Base-by-base conservation (phyloP, 2,888 invertebrate species). In the Lithophane socia region DNA sequence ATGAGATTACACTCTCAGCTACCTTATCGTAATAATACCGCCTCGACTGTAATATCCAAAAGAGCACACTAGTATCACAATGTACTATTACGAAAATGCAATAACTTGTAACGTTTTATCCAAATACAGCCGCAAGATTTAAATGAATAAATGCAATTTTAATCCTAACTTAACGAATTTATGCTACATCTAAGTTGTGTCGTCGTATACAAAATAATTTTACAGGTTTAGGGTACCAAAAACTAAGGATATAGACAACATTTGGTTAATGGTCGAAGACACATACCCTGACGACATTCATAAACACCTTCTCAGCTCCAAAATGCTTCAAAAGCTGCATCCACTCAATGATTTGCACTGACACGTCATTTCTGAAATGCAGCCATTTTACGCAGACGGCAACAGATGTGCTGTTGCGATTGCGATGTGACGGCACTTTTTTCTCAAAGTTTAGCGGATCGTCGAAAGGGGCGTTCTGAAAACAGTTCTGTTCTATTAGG, bases 371-470 rank as follows among this genome's bases (percentile, higher is more conserved):
- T 2, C 65, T 29, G 61, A 47, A 80, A 58, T 85, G 76, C 9
- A 82, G 60, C 80, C 78, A 80, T 58, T 85, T 85, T 4, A 84
- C 63, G 56, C 85, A 84, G 18, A 85, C 82, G 21, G 71, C 78
- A 37, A 84, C 49, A 0, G 78, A 74, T 0, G 37, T 69, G 47
- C 54, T 52, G 54, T 61, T 61, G 10, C 21, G 37, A 12, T 61
- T 42, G 21, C 16, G 56, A 8, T 7, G 52, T 4, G 69, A 2
- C 16, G 18, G 12, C 8, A 37, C 58, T 47, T 21, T 47, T 54
- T 18, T 9, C 49, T 42, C n/a, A 13, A 18, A 18, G 12, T 44
- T 54, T 13, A 78, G 71, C 1, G n/a, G 67, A 37, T 60, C 68
- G 49, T 74, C 37, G 24, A 42, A 71, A 58, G 70, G 70, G 5